phyloP scores from a whole-genome alignment of 2,888 invertebrate species.

The Thymelicus acteon region DNA sequence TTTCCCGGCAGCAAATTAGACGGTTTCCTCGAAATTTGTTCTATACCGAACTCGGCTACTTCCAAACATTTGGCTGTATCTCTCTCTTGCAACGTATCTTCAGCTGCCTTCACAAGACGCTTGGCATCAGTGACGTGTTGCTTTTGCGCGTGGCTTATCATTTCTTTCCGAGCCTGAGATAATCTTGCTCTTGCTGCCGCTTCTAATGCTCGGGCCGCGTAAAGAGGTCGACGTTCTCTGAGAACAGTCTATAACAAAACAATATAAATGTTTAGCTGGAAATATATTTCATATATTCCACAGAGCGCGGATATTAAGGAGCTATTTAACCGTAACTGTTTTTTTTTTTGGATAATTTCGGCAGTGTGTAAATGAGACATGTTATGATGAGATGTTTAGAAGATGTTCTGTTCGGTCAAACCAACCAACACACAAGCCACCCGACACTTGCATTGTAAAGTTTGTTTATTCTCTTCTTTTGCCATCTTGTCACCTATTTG shows the following conservation, averaged over 20 bases:
- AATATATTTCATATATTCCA: no score
- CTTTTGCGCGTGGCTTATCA: conserved; percentile 60
- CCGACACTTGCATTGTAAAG: no score
- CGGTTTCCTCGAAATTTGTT: conserved; percentile 69
- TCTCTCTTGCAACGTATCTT: conserved; percentile 55
- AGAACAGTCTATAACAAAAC: conserved; percentile 58
- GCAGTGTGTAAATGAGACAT: no score
- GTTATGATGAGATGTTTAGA: no score
- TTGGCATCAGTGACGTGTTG: conserved; percentile 68
- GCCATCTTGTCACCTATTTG: no score
- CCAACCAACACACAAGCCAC: no score
- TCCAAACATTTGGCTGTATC: conserved; percentile 72
- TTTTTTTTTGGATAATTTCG: no score
- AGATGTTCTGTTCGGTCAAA: no score
- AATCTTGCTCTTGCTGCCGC: conserved; percentile 63
- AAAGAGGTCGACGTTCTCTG: conserved; percentile 70
- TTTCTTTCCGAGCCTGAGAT: conserved; percentile 61
- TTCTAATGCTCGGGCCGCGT: conserved; percentile 68
- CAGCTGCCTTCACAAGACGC: conserved; percentile 62
- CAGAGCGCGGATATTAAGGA: no score
- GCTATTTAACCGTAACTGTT: no score
- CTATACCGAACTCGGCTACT: conserved; percentile 72
- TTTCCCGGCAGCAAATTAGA: conserved; percentile 65
- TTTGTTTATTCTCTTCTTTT: no score
- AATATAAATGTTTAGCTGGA: no score